phyloP scores from a whole-genome alignment of 1,140 invertebrate genomes.

The Mizuhopecten yessoensis region DNA sequence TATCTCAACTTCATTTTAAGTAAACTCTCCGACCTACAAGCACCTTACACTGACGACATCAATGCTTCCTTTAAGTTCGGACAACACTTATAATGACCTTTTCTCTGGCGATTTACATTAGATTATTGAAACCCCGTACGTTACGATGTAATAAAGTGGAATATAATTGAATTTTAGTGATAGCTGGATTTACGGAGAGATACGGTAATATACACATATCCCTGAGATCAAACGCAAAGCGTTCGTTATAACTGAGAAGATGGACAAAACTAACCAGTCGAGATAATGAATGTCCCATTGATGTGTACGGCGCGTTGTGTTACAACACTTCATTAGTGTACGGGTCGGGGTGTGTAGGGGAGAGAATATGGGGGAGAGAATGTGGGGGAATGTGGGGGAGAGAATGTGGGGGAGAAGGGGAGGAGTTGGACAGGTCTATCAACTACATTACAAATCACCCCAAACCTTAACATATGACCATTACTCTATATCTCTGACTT shows the following conservation, averaged over 20 bases:
- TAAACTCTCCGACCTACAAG: not conserved
- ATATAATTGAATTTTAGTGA: conserved; percentile 4
- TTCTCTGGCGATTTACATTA: not conserved
- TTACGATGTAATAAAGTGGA: not conserved
- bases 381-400: too few species aligned
- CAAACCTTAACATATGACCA: too few species aligned
- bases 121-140: not conserved
- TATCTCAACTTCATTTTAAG: not conserved
- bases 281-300: not conserved
- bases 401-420: too few species aligned
- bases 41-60: not conserved
- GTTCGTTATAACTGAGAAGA: not conserved
- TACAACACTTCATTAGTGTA: too few species aligned
- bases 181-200: conserved; percentile 18
- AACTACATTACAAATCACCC: too few species aligned
- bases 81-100: not conserved
- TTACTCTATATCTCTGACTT: too few species aligned
- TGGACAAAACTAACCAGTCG: not conserved
- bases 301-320: too few species aligned
- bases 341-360: too few species aligned
- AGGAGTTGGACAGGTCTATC: too few species aligned
- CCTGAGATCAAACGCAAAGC: not conserved
- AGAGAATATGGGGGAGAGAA: too few species aligned
- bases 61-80: not conserved
- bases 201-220: not conserved